A percentile compares a stretch with the other conserved stretches of the same genome.
Conservation (phyloP, 1,140 invertebrate genomes). For the Chlorops oryzae region DNA sequence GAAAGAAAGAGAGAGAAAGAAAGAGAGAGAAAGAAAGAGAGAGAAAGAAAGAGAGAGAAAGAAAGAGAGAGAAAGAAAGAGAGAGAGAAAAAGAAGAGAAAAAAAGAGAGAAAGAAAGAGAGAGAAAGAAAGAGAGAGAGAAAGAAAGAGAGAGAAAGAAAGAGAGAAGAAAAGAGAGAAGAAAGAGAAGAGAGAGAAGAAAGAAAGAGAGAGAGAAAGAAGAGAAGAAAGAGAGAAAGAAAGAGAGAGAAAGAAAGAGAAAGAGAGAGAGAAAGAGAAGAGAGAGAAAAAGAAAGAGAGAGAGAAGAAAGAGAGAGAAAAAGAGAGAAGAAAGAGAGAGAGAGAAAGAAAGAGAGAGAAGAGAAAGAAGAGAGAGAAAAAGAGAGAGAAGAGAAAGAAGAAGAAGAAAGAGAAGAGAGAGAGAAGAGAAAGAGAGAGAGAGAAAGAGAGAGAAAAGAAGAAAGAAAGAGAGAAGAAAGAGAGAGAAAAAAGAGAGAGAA, state of each 20-base stretch:
- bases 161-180: too few relatives aligned
- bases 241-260: not conserved
- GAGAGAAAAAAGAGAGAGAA: too few relatives aligned
- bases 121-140: not conserved
- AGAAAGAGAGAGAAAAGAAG: too few relatives aligned
- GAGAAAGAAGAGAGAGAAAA: too few relatives aligned
- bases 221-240: not conserved
- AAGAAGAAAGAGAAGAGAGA: too few relatives aligned
- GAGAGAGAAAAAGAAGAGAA: not conserved
- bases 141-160: not conserved
- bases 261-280: too few relatives aligned
- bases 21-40: not conserved
- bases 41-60: not conserved
- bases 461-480: too few relatives aligned
- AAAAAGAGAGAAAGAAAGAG: not conserved
- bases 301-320: too few relatives aligned
- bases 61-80: not conserved
- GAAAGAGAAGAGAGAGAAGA: too few relatives aligned
- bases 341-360: not conserved
- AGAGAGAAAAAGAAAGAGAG: too few relatives aligned
- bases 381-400: too few relatives aligned
- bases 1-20: not conserved
- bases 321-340: not conserved
- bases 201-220: not conserved
- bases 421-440: too few relatives aligned